Conservation (phyloP, 2,797 vertebrate species). For the Clamator glandarius region DNA sequence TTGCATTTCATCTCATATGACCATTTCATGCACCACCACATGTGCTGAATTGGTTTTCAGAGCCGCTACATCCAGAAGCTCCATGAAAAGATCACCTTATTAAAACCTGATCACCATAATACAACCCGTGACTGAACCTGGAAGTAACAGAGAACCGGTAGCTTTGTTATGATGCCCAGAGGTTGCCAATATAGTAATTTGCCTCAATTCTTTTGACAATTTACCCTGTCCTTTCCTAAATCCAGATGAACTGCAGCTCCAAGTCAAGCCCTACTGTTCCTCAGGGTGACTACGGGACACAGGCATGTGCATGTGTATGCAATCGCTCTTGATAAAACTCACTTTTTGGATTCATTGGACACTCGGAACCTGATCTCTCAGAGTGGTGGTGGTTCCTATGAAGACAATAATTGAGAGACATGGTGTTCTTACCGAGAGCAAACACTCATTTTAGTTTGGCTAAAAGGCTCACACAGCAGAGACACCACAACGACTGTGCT, state of each 20-base stretch:
- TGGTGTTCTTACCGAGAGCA: no score
- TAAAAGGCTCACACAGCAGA: background rate
- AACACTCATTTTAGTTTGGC: background rate
- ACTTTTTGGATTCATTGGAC: background rate
- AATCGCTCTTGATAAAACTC: background rate
- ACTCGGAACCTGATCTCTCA: background rate
- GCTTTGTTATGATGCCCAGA: background rate
- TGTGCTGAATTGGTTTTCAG: background rate
- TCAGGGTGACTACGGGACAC: background rate
- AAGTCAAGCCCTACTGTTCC: background rate
- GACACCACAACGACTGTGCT: rapidly evolving
- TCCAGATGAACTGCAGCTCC: background rate
- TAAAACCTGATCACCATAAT: background rate
- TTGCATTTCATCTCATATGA: background rate
- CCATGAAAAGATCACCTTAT: background rate
- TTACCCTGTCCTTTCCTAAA: background rate
- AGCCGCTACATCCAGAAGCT: background rate
- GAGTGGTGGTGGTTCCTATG: background rate
- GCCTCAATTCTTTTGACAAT: background rate
- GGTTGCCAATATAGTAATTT: background rate
- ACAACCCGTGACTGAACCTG: background rate
- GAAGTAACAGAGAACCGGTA: background rate
- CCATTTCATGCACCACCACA: background rate
- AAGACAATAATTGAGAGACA: no score
- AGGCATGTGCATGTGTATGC: rapidly evolving